These are phyloP conservation scores for Mimas tiliae DNA, from an alignment of 2,888 invertebrate genomes.

Conservation along the genomic window DNA sequence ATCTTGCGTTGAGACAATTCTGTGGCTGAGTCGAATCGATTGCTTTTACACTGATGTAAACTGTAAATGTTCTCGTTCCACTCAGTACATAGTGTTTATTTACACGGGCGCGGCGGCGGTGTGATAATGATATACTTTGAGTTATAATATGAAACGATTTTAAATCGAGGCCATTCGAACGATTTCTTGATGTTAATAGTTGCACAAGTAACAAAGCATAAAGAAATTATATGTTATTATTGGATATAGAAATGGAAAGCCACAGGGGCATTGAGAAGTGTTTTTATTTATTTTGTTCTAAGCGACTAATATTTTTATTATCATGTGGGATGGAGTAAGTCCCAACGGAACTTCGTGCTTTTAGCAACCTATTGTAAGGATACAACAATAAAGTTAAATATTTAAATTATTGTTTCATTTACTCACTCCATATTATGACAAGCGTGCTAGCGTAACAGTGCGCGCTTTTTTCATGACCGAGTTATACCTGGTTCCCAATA, in stretches of 20 bases:
- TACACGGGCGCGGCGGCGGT: neutral
- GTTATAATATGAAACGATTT: slow-evolving; percentile 52
- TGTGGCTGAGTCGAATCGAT: slow-evolving; percentile 34
- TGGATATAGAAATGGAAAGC: slow-evolving; percentile 63
- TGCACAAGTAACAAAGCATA: slow-evolving; percentile 74
- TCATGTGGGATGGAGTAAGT: slow-evolving; percentile 68
- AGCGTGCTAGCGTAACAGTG: too few species aligned
- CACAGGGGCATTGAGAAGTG: slow-evolving; percentile 75
- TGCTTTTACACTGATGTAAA: slow-evolving; percentile 40
- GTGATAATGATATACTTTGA: slow-evolving; percentile 4
- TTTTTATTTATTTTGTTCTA: slow-evolving; percentile 82
- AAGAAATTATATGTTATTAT: slow-evolving; percentile 73
- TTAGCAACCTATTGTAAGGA: slow-evolving; percentile 75
- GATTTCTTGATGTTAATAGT: slow-evolving; percentile 78
- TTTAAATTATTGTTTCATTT: slow-evolving; percentile 47
- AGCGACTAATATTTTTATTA: slow-evolving; percentile 80
- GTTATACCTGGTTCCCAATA: too few species aligned
- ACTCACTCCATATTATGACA: neutral
- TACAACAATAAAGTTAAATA: slow-evolving; percentile 71
- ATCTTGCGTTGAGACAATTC: slow-evolving; percentile 29
- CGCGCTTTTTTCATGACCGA: too few species aligned
- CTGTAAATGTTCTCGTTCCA: slow-evolving; percentile 35
- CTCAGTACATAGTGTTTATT: slow-evolving; percentile 32
- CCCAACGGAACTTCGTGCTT: slow-evolving; percentile 75
- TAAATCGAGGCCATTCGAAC: slow-evolving; percentile 80